Evolutionary conservation across 2,888 invertebrate genomes (phyloP).

Genomic region (Drosophila histrio): DNA sequence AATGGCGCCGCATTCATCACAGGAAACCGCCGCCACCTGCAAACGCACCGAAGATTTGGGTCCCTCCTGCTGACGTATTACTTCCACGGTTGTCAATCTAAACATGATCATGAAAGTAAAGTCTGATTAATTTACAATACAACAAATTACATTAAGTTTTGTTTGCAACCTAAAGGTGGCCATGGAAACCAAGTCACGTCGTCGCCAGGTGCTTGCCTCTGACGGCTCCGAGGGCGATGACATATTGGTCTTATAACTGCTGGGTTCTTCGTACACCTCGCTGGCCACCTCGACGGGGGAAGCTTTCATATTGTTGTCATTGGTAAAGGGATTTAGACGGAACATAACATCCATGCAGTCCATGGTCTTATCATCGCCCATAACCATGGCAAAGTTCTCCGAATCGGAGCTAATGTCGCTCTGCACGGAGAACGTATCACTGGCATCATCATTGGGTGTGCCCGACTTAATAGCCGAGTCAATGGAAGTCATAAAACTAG

Average conservation of each 20-base stretch:
- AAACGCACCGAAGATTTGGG: slow-evolving; percentile 88
- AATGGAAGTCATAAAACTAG: slow-evolving; percentile 92
- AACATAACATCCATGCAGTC: slow-evolving; percentile 90
- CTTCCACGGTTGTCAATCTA: slow-evolving; percentile 90
- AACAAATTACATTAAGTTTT: neutral
- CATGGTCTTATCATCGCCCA: slow-evolving; percentile 87
- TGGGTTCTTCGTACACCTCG: slow-evolving; percentile 91
- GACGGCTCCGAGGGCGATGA: slow-evolving; percentile 94
- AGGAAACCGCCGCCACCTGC: slow-evolving; percentile 89
- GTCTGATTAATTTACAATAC: slow-evolving; percentile 17
- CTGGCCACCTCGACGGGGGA: slow-evolving; percentile 90
- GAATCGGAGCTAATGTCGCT: slow-evolving; percentile 95
- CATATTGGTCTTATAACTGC: slow-evolving; percentile 86
- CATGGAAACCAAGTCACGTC: slow-evolving; percentile 90
- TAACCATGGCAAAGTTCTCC: slow-evolving; percentile 91
- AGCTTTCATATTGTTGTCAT: slow-evolving; percentile 84
- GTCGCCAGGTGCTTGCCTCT: slow-evolving; percentile 90
- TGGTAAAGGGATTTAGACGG: slow-evolving; percentile 84
- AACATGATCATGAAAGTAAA: slow-evolving; percentile 83
- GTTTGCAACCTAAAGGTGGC: slow-evolving; percentile 82
- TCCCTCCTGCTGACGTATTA: slow-evolving; percentile 89
- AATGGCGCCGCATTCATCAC: slow-evolving; percentile 94
- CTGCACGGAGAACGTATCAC: slow-evolving; percentile 90
- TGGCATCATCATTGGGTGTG: slow-evolving; percentile 88
- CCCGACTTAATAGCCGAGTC: slow-evolving; percentile 91